Percentiles rank a stretch among this genome's conserved stretches.
These are phyloP conservation scores for Coptodon rendalli DNA, from an alignment of 2,113 vertebrate genomes.

Conservation along the genomic window DNA sequence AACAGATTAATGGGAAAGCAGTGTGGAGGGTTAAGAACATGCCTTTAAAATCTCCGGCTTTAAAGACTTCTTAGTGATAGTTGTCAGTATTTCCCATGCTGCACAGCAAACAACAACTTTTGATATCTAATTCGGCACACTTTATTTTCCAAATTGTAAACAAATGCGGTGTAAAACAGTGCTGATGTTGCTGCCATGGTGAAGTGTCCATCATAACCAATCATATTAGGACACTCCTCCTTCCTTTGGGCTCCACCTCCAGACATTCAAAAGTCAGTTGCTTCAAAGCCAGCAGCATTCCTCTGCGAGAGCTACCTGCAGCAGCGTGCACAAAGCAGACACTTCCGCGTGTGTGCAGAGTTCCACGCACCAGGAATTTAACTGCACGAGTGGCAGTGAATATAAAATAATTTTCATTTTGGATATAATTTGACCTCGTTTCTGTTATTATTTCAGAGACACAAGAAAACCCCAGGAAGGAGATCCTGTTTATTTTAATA, in stretches of 20 bases:
- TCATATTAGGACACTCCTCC: background rate
- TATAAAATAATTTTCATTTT: background rate
- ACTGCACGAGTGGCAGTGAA: fast-evolving
- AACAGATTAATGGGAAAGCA: background rate
- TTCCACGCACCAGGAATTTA: background rate
- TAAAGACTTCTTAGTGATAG: background rate
- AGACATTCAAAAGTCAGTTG: background rate
- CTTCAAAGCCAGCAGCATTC: too few relatives aligned
- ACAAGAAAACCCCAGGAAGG: constrained; percentile 85
- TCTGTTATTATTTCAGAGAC: constrained; percentile 65
- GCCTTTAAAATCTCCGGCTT: background rate
- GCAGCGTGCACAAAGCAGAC: background rate
- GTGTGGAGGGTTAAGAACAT: background rate
- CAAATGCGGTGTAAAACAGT: background rate
- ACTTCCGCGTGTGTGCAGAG: background rate
- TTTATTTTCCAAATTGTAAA: background rate
- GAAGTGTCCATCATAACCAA: background rate
- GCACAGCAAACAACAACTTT: background rate
- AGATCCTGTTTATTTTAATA: constrained; percentile 92
- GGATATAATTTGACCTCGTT: background rate
- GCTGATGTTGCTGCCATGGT: background rate
- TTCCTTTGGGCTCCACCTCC: background rate
- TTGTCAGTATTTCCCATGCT: background rate
- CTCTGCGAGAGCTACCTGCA: background rate
- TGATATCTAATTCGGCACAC: background rate